Percentiles rank a stretch among this genome's conserved stretches.
Evolutionary conservation across 2,888 invertebrate species (phyloP).

Genomic region (Ochropacha duplaris): DNA sequence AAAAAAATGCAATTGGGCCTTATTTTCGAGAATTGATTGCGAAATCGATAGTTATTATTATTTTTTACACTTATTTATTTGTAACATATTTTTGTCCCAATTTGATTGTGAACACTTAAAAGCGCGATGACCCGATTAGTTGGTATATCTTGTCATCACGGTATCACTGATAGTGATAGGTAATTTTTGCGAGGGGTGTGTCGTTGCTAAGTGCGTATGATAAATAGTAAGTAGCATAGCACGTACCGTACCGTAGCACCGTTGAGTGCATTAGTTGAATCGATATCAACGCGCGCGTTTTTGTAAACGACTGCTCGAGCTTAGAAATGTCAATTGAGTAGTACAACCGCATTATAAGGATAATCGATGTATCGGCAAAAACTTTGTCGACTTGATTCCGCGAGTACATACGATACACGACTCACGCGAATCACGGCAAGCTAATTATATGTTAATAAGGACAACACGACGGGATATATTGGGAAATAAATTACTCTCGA

Average conservation of each 20-base stretch:
- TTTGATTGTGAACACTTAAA: neutral
- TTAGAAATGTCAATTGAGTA: constrained; percentile 44
- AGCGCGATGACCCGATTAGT: neutral
- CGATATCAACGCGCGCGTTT: neutral
- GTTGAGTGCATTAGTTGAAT: constrained; percentile 1
- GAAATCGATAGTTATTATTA: neutral
- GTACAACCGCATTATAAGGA: constrained; percentile 36
- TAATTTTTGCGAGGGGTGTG: neutral
- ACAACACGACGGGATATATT: neutral
- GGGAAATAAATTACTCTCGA: neutral
- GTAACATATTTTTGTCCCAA: neutral
- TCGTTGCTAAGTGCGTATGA: neutral
- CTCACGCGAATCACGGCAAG: constrained; percentile 15
- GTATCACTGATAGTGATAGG: neutral
- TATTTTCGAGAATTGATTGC: neutral
- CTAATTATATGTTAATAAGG: constrained; percentile 30
- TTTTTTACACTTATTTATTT: neutral
- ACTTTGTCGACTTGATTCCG: constrained; percentile 32
- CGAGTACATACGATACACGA: constrained; percentile 19
- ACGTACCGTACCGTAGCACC: neutral
- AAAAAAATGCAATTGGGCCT: too few relatives aligned
- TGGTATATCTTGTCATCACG: neutral
- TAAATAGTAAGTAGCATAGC: neutral
- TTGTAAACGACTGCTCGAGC: constrained; percentile 9
- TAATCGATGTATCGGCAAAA: constrained; percentile 33